Conservation (phyloP, 2,113 vertebrate species). For the Mesocricetus auratus region DNA sequence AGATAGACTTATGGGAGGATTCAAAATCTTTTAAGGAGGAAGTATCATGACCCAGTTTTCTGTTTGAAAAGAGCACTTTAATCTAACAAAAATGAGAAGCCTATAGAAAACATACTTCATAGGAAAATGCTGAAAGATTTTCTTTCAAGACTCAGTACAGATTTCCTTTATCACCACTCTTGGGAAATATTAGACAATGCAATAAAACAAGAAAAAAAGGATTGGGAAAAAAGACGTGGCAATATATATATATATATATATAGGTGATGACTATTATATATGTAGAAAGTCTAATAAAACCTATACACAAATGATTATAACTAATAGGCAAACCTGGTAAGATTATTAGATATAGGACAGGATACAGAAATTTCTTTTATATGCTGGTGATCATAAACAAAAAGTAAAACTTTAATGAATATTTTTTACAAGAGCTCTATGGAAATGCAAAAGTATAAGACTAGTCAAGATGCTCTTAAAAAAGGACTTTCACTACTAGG, state of each 20-base stretch:
- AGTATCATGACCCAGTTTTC: neutral
- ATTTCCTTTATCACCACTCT: neutral
- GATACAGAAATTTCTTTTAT: neutral
- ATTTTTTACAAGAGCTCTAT: neutral
- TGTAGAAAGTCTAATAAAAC: neutral
- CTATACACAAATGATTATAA: neutral
- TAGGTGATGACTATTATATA: neutral
- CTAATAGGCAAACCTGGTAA: neutral
- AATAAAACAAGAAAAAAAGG: neutral
- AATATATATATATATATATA: neutral
- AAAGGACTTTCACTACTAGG: neutral
- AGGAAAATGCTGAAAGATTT: neutral
- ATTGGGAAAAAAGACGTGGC: neutral
- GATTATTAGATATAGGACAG: neutral
- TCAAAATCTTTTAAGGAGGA: neutral
- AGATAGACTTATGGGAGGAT: neutral
- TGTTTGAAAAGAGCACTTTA: neutral
- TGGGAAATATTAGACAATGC: neutral
- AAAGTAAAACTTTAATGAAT: slow-evolving; percentile 33
- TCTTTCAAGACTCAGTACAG: neutral
- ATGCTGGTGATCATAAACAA: neutral
- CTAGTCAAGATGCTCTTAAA: neutral
- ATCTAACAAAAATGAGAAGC: neutral
- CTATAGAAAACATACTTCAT: neutral
- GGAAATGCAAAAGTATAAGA: neutral